A percentile compares a stretch with the other conserved stretches of the same genome.
Evolutionary conservation across 2,888 invertebrate genomes (phyloP).

Genomic region (Tenthredo distinguenda): DNA sequence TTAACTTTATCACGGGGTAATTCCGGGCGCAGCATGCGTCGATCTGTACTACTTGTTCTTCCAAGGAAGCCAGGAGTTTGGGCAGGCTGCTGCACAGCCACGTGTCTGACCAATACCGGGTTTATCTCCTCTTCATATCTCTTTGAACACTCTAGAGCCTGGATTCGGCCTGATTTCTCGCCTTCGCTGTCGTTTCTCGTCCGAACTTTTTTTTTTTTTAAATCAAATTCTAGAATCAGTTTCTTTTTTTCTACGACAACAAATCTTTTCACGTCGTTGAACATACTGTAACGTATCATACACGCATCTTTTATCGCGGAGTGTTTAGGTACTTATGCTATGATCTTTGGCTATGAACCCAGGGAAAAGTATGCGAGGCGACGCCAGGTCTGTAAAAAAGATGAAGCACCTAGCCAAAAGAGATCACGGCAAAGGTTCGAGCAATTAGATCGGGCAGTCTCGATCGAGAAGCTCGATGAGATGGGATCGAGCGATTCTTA

Average conservation of each 20-base stretch:
- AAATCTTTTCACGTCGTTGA: background rate
- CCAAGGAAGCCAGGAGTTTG: background rate
- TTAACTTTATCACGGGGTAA: background rate
- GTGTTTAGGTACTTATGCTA: background rate
- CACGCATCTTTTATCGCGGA: too few relatives aligned
- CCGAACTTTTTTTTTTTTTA: too few relatives aligned
- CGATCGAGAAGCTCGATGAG: constrained; percentile 44
- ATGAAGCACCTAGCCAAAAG: constrained; percentile 38
- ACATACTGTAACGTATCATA: background rate
- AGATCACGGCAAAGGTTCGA: constrained; percentile 6
- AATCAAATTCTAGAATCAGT: too few relatives aligned
- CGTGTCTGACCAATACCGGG: constrained; percentile 16
- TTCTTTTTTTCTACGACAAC: background rate
- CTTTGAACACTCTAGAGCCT: background rate
- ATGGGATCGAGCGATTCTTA: background rate
- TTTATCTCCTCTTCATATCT: constrained; percentile 5
- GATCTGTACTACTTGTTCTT: constrained; percentile 3
- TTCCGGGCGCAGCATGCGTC: background rate
- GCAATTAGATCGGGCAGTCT: constrained; percentile 43
- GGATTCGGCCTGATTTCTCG: background rate
- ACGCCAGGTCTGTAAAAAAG: constrained; percentile 27
- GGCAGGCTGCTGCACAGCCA: background rate
- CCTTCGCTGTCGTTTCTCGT: background rate
- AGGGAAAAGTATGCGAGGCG: constrained; percentile 25
- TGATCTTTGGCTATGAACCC: constrained; percentile 17